Base-by-base conservation (phyloP, 2,797 vertebrate genomes). In the Eulemur mongoz region DNA sequence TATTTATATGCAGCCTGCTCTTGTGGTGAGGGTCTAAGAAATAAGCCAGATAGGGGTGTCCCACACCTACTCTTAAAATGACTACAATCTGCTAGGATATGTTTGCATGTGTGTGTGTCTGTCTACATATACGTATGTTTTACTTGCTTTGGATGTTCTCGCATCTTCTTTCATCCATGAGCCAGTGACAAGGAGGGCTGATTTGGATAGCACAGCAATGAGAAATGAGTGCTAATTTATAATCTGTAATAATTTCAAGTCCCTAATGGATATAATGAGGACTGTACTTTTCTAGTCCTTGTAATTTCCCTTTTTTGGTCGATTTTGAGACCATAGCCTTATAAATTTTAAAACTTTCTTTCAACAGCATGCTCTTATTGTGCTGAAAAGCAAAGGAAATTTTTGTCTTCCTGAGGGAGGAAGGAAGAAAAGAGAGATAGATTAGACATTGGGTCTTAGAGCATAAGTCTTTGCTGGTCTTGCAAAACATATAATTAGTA, bases 401-500 rank as follows among this genome's bases (percentile, higher is more conserved):
- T 91, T 94, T 78, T 96, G 25, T 75, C 70, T 97, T 54, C 5
- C 17, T 73, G 10, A 67, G 4, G 65, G 86, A 65, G 57, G 38
- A 35, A 38, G 59, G 89, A 95, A 81, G 73, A 81, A 95, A 93
- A 81, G 48, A 48, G 78, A 97, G 57, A 52, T 69, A 97, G 45
- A 86, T 78, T 48, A 75, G 65, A 84, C 30, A 30, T 81, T 81
- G 38, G 35, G 38, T 91, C 89, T 83, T 90, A 69, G 57, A 88
- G 69, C 50, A 54, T 27, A 91, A 70, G 30, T 8, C 22, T 96
- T 93, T 85, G 95, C 89, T 91, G 52, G 43, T 84, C 43, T 10
- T 88, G 79, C 70, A 94, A 95, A 96, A 76, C 35, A 52, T 87
- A 22, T 69, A 80, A 92, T 95, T 72, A 89, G 96, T 35, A n/a